phyloP scores from a whole-genome alignment of 2,797 vertebrate genomes.

The Spheniscus humboldti region DNA sequence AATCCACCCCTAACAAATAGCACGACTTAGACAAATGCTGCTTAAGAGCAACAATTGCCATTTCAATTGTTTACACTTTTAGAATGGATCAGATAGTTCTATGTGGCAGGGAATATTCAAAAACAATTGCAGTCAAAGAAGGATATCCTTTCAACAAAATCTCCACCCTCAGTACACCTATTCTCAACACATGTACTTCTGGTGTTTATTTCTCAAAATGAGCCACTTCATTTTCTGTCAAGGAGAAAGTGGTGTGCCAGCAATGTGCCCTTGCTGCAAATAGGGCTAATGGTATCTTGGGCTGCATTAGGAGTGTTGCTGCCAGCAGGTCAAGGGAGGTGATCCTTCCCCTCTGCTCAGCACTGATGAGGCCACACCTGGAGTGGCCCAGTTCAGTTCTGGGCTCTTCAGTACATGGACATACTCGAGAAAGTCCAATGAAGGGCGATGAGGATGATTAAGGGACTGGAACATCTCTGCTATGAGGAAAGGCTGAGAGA shows the following conservation, averaged over 20 bases:
- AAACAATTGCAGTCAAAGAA: background rate
- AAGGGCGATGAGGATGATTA: background rate
- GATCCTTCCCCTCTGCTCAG: background rate
- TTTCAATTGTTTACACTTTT: background rate
- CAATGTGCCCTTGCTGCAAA: fast-evolving
- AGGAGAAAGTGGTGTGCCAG: background rate
- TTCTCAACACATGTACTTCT: background rate
- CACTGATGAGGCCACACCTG: background rate
- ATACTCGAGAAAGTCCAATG: background rate
- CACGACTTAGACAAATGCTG: background rate
- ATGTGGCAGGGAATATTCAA: background rate
- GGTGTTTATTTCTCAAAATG: background rate
- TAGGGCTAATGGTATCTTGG: background rate
- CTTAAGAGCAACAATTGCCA: background rate
- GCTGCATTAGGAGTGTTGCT: background rate
- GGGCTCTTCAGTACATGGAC: background rate
- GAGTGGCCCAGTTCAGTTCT: background rate
- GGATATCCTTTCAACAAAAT: background rate
- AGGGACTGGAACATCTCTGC: background rate
- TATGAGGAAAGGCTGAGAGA: background rate
- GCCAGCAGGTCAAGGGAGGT: background rate
- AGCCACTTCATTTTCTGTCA: background rate
- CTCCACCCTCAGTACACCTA: background rate
- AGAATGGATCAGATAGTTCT: background rate
- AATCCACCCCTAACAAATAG: background rate